These are phyloP conservation scores for Brachionus paranguensis DNA, from an alignment of 1,140 invertebrate genomes.

Conservation along the genomic window DNA sequence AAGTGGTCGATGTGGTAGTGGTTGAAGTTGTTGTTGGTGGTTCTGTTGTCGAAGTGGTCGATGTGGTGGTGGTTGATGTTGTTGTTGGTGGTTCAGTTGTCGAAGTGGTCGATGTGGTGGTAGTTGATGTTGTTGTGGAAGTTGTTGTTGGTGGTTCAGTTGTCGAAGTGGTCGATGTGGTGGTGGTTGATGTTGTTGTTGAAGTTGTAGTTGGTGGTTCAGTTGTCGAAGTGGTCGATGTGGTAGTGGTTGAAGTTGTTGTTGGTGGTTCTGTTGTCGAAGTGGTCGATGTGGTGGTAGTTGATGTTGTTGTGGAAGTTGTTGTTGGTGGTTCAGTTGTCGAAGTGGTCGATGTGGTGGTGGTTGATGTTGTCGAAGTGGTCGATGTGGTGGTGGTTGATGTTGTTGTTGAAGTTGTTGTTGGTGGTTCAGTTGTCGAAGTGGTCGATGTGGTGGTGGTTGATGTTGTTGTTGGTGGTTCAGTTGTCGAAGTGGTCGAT, in stretches of 20 bases:
- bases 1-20: not conserved
- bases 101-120: not conserved
- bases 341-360: not conserved
- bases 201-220: not conserved
- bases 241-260: not conserved
- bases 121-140: not conserved
- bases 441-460: not conserved
- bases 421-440: not conserved
- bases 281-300: not conserved
- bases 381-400: not conserved
- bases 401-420: not conserved
- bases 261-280: not conserved
- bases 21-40: not conserved
- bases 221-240: not conserved
- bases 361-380: not conserved
- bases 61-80: not conserved
- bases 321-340: not conserved
- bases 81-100: not conserved
- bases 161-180: not conserved
- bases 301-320: not conserved
- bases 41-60: too few relatives aligned
- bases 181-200: not conserved
- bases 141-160: not conserved
- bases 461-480: not conserved
- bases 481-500: not conserved